A percentile compares a stretch with the other conserved stretches of the same genome.
These are phyloP conservation scores for Erithacus rubecula DNA, from an alignment of 2,797 vertebrate genomes.

Conservation along the genomic window DNA sequence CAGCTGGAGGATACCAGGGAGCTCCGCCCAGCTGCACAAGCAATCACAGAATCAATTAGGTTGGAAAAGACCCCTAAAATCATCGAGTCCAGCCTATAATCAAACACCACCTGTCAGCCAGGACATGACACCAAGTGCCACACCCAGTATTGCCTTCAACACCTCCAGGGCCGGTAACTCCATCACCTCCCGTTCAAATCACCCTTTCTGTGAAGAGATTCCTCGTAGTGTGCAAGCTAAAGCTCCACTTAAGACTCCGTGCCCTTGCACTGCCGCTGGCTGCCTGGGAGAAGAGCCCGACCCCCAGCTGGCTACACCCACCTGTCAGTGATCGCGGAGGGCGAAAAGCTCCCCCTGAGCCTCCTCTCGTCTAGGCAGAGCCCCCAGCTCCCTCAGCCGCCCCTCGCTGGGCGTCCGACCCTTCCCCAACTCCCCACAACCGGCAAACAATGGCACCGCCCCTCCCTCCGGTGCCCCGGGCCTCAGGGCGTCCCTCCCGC, in stretches of 20 bases:
- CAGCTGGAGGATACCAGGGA: no score
- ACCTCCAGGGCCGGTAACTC: neutral
- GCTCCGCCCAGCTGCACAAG: neutral
- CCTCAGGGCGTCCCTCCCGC: neutral
- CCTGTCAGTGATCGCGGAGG: neutral
- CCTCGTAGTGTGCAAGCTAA: neutral
- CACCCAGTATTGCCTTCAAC: neutral
- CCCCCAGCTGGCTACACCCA: fast-evolving
- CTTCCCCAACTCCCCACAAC: neutral
- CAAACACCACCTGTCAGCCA: neutral
- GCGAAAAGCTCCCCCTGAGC: no score
- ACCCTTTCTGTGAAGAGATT: neutral
- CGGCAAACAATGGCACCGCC: fast-evolving
- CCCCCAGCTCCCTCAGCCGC: no score
- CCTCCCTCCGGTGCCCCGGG: fast-evolving
- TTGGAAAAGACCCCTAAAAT: neutral
- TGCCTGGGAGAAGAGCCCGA: neutral
- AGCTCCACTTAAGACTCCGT: neutral
- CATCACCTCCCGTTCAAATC: no score
- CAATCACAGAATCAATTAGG: neutral
- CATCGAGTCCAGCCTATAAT: neutral
- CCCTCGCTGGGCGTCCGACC: fast-evolving
- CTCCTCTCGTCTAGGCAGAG: neutral
- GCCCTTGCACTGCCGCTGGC: no score
- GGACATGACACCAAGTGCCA: no score